phyloP scores from a whole-genome alignment of 2,888 invertebrate species.

The Drosophila colorata region DNA sequence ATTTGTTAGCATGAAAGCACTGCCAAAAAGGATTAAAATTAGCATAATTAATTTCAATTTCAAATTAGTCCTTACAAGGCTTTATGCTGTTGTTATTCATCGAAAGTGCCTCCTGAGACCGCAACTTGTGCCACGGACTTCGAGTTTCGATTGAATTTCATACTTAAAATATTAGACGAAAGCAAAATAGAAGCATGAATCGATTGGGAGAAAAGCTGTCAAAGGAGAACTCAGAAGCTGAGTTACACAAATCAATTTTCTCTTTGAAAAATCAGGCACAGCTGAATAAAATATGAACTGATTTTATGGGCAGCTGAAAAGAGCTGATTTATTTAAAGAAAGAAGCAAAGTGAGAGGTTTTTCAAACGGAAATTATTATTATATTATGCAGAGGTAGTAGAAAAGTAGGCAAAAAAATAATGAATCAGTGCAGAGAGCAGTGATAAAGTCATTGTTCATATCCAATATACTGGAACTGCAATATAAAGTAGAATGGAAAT shows the following conservation, averaged over 20 bases:
- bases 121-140: constrained; percentile 19
- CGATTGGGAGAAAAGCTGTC: background rate
- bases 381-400: too few species aligned
- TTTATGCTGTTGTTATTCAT: constrained; percentile 61
- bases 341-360: background rate
- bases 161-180: constrained; percentile 5
- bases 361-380: too few species aligned
- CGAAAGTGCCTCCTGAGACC: constrained; percentile 31
- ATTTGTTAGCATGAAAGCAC: constrained; percentile 67
- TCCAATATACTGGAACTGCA: background rate
- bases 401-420: too few species aligned
- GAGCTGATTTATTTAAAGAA: background rate
- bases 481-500: background rate
- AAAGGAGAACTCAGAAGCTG: background rate
- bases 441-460: too few species aligned
- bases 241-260: too few species aligned
- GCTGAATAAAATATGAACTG: too few species aligned
- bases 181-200: constrained; percentile 7
- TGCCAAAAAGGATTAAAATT: constrained; percentile 72
- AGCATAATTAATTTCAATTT: constrained; percentile 72
- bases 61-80: constrained; percentile 43
- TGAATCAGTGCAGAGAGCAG: too few species aligned
- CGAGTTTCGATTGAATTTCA: constrained; percentile 28
- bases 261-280: too few species aligned
- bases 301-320: background rate